Evolutionary conservation across 2,113 vertebrate species (phyloP), one percentile per base, ranked within the genome.

Genomic region (Emydocephalus ijimae): DNA sequence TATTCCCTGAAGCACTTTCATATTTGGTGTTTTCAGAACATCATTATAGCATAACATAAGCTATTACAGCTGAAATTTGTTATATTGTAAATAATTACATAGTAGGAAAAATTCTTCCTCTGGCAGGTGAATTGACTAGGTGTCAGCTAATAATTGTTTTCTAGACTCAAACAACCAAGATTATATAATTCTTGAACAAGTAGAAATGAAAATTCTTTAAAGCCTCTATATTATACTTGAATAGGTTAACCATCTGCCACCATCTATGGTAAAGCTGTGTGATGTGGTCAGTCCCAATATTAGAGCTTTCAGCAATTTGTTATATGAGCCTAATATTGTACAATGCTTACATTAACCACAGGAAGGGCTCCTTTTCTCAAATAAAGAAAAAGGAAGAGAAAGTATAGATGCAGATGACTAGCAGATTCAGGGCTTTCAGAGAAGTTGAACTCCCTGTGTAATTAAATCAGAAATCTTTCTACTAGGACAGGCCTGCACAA

Each of bases 81-180:
- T 92, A 81, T 74, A 74, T 87, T 93, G 88, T 87, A 90, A 92
- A 87, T 93, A 92, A 69, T 89, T 92, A 92, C 81, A 90, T 87
- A 93, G 57, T 64, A 92, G 81, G 88, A 81, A 93, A 92, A 93
- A 92, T 87, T 48, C 18, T 29, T 90, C 57, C 74, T 91, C 50
- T 93, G 93, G 88, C 91, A 93, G 88, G 50, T 92, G 91, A 89
- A 93, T 89, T 86, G 91, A 90, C 34, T 87, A 92, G 48, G 57
- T 90, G 93, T 92, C 57, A 90, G 88, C 57, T 90, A 93, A 93
- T 92, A 92, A 91, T 74, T 64, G 91, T 90, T 93, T 93, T 93
- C 91, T 45, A 64, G 90, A 87, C 87, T 89, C 91, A 26, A 89
- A 85, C 45, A 59, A 92, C 91, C 64, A 89, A 90, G 88, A 74